phyloP scores from a whole-genome alignment of 2,888 invertebrate genomes.

The Tholera decimalis region DNA sequence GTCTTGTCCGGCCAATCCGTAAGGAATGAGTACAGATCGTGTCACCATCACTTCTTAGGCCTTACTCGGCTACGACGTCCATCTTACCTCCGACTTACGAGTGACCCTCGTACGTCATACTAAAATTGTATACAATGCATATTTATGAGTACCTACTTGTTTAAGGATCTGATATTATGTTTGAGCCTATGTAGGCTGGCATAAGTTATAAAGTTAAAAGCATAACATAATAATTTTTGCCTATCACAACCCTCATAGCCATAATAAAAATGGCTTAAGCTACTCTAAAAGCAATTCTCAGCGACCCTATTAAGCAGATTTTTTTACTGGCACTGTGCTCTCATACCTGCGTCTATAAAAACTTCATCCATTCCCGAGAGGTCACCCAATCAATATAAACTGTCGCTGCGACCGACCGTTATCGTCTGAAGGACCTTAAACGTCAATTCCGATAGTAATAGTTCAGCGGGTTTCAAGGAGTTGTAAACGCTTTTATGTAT shows the following conservation, averaged over 20 bases:
- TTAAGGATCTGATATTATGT: neutral
- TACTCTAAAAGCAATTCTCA: conserved; percentile 9
- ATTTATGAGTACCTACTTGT: no score
- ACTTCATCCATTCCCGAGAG: conserved; percentile 35
- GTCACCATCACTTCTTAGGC: no score
- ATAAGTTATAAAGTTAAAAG: no score
- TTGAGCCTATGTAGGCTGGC: no score
- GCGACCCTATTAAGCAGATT: conserved; percentile 30
- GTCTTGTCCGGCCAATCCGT: no score
- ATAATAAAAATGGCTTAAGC: conserved; percentile 15
- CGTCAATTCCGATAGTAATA: conserved; percentile 58
- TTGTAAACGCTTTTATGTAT: conserved; percentile 77
- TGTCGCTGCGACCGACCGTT: conserved; percentile 25
- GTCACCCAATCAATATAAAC: conserved; percentile 42
- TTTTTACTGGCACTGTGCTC: conserved; percentile 24
- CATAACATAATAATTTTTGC: neutral
- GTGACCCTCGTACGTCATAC: no score
- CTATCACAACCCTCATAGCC: conserved; percentile 13
- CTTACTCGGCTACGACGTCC: no score
- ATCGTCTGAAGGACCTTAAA: conserved; percentile 50
- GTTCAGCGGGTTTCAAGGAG: conserved; percentile 68
- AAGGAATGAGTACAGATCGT: no score
- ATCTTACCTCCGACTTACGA: no score
- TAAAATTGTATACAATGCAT: neutral
- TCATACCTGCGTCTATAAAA: conserved; percentile 12